Conservation (phyloP, 92 coral and sea anemone genomes). For the Zoanthus solanderi region DNA sequence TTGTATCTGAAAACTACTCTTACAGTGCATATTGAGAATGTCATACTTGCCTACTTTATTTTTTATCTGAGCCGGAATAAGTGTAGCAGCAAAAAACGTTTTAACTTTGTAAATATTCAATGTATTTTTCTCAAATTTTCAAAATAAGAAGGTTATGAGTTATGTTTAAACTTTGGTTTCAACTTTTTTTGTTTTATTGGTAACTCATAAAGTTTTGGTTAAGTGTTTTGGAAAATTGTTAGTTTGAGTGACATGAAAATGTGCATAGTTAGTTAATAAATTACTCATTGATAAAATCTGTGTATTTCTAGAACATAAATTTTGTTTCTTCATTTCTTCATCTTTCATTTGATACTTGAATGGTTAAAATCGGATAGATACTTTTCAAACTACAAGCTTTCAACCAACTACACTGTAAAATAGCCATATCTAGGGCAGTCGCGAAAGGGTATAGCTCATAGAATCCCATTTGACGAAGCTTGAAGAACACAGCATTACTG, state of each 20-base stretch:
- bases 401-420: not conserved
- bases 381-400: not conserved
- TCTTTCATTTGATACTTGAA: not conserved
- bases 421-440: not conserved
- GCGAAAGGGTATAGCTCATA: not conserved
- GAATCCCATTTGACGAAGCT: conserved; percentile 15
- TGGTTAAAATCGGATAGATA: not conserved
- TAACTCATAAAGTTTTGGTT: not conserved
- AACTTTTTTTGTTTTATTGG: not conserved
- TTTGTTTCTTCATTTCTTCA: not conserved
- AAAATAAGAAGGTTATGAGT: not conserved
- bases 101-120: not conserved
- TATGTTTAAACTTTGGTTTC: not conserved
- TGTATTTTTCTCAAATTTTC: not conserved
- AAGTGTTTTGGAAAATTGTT: not conserved
- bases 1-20: not conserved
- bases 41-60: not conserved
- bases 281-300: not conserved
- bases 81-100: not conserved
- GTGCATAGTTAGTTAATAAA: not conserved
- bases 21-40: too few relatives aligned
- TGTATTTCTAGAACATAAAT: not conserved
- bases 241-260: not conserved
- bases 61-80: not conserved
- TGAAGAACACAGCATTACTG: not conserved